Conservation (phyloP, 2,888 invertebrate species). For the Tanytarsus gracilentus region DNA sequence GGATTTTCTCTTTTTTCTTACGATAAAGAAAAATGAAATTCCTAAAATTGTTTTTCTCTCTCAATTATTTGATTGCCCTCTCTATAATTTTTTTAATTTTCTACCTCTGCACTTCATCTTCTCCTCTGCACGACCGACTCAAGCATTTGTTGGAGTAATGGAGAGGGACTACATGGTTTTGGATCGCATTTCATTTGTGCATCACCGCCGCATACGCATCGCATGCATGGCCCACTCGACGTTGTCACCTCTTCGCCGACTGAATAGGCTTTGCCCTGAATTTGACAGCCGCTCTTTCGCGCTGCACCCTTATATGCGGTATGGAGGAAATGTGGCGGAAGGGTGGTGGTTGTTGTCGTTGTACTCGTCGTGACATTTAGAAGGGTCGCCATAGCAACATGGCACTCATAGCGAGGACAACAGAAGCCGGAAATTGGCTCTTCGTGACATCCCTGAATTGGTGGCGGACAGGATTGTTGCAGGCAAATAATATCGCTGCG, state of each 20-base stretch:
- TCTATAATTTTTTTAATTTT: constrained; percentile 35
- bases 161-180: constrained; percentile 79
- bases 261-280: constrained; percentile 73
- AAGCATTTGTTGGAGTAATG: constrained; percentile 83
- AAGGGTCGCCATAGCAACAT: constrained; percentile 75
- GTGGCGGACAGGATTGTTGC: constrained; percentile 91
- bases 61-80: constrained; percentile 25
- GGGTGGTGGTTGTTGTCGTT: constrained; percentile 74
- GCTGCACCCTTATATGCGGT: constrained; percentile 70
- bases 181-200: constrained; percentile 94
- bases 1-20: neutral
- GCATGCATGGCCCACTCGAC: constrained; percentile 85
- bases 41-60: neutral
- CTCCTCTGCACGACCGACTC: constrained; percentile 67
- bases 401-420: constrained; percentile 90
- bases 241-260: constrained; percentile 77
- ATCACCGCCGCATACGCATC: constrained; percentile 87
- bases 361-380: constrained; percentile 79
- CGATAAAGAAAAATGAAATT: neutral
- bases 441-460: constrained; percentile 83
- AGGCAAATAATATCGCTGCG: constrained; percentile 90
- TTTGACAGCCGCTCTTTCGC: constrained; percentile 71
- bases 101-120: constrained; percentile 46
- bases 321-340: constrained; percentile 74
- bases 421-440: constrained; percentile 90